These are phyloP conservation scores for Trileptium ribeirensis DNA, from an alignment of 2,888 invertebrate genomes.

Conservation along the genomic window DNA sequence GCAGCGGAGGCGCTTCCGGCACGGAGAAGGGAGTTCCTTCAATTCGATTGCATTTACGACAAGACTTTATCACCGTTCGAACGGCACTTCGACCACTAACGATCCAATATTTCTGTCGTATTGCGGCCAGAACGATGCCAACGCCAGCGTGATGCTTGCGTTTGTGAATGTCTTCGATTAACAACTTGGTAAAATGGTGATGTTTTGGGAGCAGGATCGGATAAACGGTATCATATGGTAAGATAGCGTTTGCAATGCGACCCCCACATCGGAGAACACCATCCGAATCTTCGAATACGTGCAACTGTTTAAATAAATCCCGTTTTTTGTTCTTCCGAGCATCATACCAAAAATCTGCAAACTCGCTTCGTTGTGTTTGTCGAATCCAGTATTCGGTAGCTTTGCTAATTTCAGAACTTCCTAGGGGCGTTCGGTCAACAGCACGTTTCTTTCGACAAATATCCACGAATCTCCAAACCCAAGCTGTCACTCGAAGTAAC, in stretches of 20 bases:
- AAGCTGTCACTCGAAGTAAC: conserved; percentile 3
- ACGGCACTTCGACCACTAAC: conserved; percentile 1
- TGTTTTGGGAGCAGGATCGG: conserved; percentile 13
- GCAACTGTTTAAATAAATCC: conserved; percentile 6
- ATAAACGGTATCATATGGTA: not conserved
- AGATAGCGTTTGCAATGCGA: not conserved
- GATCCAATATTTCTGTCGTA: conserved; percentile 21
- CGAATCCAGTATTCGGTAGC: not conserved
- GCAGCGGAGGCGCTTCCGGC: not conserved
- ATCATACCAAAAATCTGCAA: not conserved
- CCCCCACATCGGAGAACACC: conserved; percentile 10
- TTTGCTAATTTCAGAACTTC: not conserved
- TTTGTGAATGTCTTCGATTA: conserved; percentile 11
- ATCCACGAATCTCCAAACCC: not conserved
- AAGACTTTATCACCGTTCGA: not conserved
- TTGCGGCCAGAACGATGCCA: not conserved
- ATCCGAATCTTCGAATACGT: conserved; percentile 3
- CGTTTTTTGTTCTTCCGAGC: not conserved
- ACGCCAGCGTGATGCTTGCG: conserved; percentile 13
- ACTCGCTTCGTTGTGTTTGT: not conserved
- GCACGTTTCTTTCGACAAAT: not conserved
- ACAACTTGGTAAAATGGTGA: not conserved
- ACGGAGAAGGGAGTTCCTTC: not conserved
- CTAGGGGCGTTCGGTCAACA: not conserved
- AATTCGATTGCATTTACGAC: not conserved